Conservation (phyloP, 2,797 vertebrate species). For the Pseudomugil gertrudae region DNA sequence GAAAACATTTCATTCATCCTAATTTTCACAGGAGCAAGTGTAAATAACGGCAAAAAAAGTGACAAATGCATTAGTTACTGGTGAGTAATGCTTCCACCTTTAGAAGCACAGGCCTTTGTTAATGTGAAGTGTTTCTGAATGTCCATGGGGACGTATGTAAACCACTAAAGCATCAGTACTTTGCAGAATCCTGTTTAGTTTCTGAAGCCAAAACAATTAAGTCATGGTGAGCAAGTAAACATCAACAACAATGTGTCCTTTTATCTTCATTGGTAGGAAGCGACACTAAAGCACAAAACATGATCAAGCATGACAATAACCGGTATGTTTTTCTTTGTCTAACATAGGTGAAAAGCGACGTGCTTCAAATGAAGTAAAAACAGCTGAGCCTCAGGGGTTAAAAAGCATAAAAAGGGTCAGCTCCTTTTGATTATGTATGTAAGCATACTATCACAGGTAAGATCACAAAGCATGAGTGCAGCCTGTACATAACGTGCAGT, state of each 20-base stretch:
- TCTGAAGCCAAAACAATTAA: conserved; percentile 37
- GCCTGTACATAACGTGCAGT: background rate
- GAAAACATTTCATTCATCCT: background rate
- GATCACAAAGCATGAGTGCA: conserved; percentile 18
- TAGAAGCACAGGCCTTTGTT: conserved; percentile 18
- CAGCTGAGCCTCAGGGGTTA: conserved; percentile 13
- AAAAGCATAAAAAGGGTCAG: conserved; percentile 1
- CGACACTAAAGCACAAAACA: conserved; percentile 37
- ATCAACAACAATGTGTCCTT: conserved; percentile 56
- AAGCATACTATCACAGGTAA: background rate
- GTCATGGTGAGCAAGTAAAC: conserved; percentile 44
- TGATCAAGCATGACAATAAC: conserved; percentile 55
- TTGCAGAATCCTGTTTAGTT: conserved; percentile 23
- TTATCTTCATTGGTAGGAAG: conserved; percentile 43
- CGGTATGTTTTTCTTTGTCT: conserved; percentile 47
- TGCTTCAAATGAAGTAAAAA: conserved; percentile 30
- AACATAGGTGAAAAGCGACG: conserved; percentile 34
- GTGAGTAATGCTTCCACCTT: conserved; percentile 26
- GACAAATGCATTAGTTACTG: background rate
- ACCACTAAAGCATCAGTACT: conserved; percentile 21
- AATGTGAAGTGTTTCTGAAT: conserved; percentile 31
- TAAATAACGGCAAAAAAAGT: conserved; percentile 23
- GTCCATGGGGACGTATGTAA: conserved; percentile 19
- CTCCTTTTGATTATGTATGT: conserved; percentile 21
- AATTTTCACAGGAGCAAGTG: background rate